phyloP scores from a whole-genome alignment of 2,113 vertebrate species.

The Pterophyllum scalare region DNA sequence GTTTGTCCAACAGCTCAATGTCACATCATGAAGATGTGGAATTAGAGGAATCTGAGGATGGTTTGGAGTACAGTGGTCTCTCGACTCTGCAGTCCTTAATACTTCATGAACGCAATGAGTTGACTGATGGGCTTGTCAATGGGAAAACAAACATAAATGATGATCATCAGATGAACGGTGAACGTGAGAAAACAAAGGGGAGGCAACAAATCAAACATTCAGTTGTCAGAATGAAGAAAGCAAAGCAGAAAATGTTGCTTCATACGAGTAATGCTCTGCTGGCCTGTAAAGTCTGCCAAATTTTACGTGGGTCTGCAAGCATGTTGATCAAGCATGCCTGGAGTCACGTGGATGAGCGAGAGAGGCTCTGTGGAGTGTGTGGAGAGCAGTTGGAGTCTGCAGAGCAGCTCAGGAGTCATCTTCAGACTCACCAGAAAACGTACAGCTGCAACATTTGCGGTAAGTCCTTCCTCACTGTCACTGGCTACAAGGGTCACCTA shows the following conservation, averaged over 20 bases:
- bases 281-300: conserved; percentile 31
- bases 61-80: not conserved
- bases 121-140: not conserved
- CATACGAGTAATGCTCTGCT: not conserved
- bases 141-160: not conserved
- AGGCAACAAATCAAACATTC: not conserved
- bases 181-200: not conserved
- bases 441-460: conserved; percentile 27
- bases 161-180: not conserved
- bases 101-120: not conserved
- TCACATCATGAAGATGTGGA: not conserved
- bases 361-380: conserved; percentile 31
- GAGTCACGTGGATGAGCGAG: conserved; percentile 2
- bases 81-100: not conserved
- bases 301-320: not conserved
- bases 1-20: not conserved
- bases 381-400: not conserved
- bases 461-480: not conserved
- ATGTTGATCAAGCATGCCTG: conserved; percentile 41
- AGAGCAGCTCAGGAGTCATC: conserved; percentile 11
- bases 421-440: conserved; percentile 9
- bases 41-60: not conserved
- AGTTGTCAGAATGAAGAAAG: not conserved
- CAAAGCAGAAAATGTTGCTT: not conserved
- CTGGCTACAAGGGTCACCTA: not conserved